Evolutionary conservation across 1,140 invertebrate genomes (phyloP).

Genomic region (Drosophila nigrodunni): DNA sequence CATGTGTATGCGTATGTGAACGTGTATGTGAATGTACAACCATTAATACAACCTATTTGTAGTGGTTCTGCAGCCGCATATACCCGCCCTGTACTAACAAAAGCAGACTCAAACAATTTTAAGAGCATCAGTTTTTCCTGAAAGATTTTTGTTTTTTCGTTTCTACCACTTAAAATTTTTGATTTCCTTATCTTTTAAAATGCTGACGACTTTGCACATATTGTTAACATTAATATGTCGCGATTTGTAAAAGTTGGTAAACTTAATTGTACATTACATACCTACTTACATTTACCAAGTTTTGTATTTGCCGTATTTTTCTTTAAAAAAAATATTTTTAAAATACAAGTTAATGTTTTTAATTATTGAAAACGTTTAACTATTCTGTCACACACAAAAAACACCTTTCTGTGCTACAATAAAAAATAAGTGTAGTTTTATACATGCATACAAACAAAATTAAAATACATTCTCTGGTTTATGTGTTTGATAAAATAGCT

Average conservation of each 20-base stretch:
- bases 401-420: neutral
- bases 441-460: slow-evolving; percentile 2
- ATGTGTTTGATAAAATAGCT: neutral
- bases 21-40: slow-evolving; percentile 31
- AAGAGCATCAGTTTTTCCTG: slow-evolving; percentile 9
- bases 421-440: neutral
- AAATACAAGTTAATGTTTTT: slow-evolving; percentile 57
- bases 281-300: slow-evolving; percentile 57
- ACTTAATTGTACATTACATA: slow-evolving; percentile 65
- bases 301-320: slow-evolving; percentile 77
- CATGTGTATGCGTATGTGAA: slow-evolving; percentile 9
- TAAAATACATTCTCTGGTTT: neutral
- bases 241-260: slow-evolving; percentile 58
- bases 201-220: slow-evolving; percentile 43
- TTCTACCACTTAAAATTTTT: slow-evolving; percentile 8
- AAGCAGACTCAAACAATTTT: slow-evolving; percentile 11
- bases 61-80: slow-evolving; percentile 13
- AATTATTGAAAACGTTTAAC: neutral
- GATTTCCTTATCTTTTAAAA: slow-evolving; percentile 16
- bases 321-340: slow-evolving; percentile 79
- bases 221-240: slow-evolving; percentile 59
- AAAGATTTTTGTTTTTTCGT: slow-evolving; percentile 15
- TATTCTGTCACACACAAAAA: neutral
- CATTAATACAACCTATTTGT: slow-evolving; percentile 32
- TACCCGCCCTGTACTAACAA: neutral